phyloP scores from a whole-genome alignment of 2,888 invertebrate species.

The Hyles lineata region DNA sequence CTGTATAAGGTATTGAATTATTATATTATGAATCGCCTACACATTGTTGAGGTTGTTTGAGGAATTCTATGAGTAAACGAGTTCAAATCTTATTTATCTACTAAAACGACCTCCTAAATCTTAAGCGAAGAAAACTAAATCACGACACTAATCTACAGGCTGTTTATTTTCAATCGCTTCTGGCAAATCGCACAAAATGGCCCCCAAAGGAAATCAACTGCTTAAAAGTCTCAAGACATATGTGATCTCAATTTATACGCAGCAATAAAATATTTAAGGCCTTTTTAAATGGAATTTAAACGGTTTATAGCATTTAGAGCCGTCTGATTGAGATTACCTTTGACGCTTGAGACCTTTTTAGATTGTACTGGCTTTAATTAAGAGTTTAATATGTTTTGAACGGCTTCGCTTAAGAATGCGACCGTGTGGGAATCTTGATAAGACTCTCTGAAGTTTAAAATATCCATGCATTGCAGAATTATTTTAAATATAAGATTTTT shows the following conservation, averaged over 20 bases:
- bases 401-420: not conserved
- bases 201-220: constrained; percentile 19
- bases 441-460: not conserved
- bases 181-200: constrained; percentile 21
- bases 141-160: not conserved
- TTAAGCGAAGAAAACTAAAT: not conserved
- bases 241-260: constrained; percentile 17
- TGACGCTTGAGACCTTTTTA: constrained; percentile 16
- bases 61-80: too few species aligned
- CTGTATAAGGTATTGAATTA: not conserved
- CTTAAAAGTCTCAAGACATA: constrained; percentile 17
- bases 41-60: too few species aligned
- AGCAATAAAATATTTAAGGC: constrained; percentile 20
- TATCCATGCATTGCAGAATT: too few species aligned
- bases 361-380: not conserved
- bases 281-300: constrained; percentile 22
- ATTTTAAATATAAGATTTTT: too few species aligned
- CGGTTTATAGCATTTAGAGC: constrained; percentile 12
- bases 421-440: not conserved
- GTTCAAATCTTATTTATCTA: not conserved
- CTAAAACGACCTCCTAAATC: not conserved
- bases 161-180: constrained; percentile 20
- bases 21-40: not conserved
- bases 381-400: constrained; percentile 13
- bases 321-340: constrained; percentile 9